Evolutionary conservation across 2,888 invertebrate species (phyloP), one percentile per base, ranked within the genome.

Genomic region (Pherbina coryleti): DNA sequence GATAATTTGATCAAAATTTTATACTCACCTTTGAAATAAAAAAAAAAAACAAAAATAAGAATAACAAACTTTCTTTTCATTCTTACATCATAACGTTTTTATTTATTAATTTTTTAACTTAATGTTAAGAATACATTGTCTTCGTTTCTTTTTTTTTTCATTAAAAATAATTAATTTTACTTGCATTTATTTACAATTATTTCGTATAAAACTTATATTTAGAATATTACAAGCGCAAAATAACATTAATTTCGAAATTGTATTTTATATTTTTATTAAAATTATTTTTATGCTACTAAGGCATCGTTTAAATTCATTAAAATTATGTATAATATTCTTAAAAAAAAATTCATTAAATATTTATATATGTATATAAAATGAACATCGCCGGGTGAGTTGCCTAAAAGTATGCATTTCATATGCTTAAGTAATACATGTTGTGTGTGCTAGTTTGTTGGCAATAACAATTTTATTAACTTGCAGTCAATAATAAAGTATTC

Each of bases 401-500:
- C 37, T 73, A 73, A 60, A 44, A 72, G 8, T 60, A 22, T 60
- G 44, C 51, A 71, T 28, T 51, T n/a, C 3, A 44, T 44, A 44
- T 28, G 44, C 53, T 51, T 31, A 51, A 44, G 53, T 25, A n/a
- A 8, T 28, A 49, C 7, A 14, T 25, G 22, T 14, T 28, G 28
- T 14, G 28, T 14, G 11, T 31, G 34, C 34, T n/a, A 28, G 0
- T 64, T 34, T 64, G n/a, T 19, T n/a, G 1, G 19, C n/a, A 22
- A 60, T 28, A 28, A 44, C 22, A 11, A 14, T 28, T 51, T 64
- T 31, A 34, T 74, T 74, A 49, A 51, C 64, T 34, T 71, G 8
- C 17, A 55, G 53, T 62, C 53, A 76, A 70, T 44, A 71, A 76
- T 60, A 69, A 57, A 49, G 69, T 76, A 60, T 70, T 64, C 51